Evolutionary conservation across 2,113 vertebrate genomes (phyloP).

Genomic region (Dasyprocta punctata): DNA sequence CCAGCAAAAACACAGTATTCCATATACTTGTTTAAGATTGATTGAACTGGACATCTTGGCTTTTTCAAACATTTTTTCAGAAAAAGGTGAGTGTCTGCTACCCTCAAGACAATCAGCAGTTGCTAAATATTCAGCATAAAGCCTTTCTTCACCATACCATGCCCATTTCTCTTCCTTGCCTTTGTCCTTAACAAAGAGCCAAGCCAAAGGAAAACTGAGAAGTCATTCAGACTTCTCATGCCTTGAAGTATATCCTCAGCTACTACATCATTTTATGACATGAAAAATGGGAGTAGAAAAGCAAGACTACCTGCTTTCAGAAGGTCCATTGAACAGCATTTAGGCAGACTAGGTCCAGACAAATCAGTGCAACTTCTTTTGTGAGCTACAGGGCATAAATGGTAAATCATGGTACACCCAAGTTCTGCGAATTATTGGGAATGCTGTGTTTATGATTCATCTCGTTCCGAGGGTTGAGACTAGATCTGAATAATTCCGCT

Average conservation of each 20-base stretch:
- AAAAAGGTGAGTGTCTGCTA: neutral
- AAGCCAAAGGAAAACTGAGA: slow-evolving; percentile 7
- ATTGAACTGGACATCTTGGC: neutral
- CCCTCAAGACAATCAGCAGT: neutral
- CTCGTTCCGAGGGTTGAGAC: neutral
- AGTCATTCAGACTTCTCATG: neutral
- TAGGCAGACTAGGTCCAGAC: neutral
- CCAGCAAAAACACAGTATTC: neutral
- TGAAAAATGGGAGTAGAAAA: slow-evolving; percentile 35
- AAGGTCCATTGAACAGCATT: neutral
- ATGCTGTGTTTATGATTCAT: neutral
- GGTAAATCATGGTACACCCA: slow-evolving; percentile 71
- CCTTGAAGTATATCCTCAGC: slow-evolving; percentile 26
- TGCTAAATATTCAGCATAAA: neutral
- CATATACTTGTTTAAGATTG: neutral
- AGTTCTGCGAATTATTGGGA: slow-evolving; percentile 41
- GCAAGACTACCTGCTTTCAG: neutral
- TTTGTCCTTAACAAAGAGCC: neutral
- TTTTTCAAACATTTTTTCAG: neutral
- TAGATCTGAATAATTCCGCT: neutral
- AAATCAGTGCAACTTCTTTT: slow-evolving; percentile 68
- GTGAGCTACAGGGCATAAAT: slow-evolving; percentile 65
- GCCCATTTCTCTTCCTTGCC: neutral
- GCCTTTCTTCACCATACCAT: neutral
- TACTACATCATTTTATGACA: neutral